Evolutionary conservation across 37 sponge, comb jelly and placozoan species (phyloP).

Genomic region (Ianthella basta): DNA sequence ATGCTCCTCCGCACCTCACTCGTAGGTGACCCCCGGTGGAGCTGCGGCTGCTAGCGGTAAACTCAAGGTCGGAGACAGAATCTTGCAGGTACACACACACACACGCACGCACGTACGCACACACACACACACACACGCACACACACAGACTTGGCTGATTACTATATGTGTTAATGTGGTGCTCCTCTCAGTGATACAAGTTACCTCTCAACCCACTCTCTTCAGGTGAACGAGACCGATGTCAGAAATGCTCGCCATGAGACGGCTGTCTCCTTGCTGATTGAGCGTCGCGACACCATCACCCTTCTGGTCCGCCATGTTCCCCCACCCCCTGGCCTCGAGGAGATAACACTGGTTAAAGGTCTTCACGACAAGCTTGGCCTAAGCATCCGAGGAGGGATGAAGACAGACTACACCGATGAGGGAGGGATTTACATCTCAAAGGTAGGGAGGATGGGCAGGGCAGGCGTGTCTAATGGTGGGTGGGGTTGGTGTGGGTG

Average conservation of each 20-base stretch:
- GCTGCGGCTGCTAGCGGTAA: conserved; percentile 77
- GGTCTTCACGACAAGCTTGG: conserved; percentile 65
- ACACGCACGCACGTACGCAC: background rate
- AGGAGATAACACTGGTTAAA: conserved; percentile 59
- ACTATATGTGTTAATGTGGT: no score
- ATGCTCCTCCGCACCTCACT: no score
- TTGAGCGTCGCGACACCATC: conserved; percentile 59
- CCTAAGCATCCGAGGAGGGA: conserved; percentile 84
- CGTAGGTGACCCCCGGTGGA: conserved; percentile 61
- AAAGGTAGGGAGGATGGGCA: conserved; percentile 49
- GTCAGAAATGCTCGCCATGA: conserved; percentile 66
- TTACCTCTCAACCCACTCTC: no score
- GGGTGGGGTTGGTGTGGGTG: background rate
- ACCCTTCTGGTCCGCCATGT: conserved; percentile 72
- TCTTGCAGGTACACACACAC: conserved; percentile 62
- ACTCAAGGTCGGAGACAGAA: conserved; percentile 78
- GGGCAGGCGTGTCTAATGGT: background rate
- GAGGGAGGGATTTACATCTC: conserved; percentile 85
- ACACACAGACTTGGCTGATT: no score
- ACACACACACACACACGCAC: background rate
- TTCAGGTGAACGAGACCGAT: conserved; percentile 67
- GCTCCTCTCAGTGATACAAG: no score
- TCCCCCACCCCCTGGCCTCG: conserved; percentile 76
- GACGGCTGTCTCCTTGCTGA: conserved; percentile 71
- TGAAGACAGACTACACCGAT: conserved; percentile 71